Evolutionary conservation across 2,888 invertebrate genomes (phyloP).

Genomic region (Eupeodes latifasciatus): DNA sequence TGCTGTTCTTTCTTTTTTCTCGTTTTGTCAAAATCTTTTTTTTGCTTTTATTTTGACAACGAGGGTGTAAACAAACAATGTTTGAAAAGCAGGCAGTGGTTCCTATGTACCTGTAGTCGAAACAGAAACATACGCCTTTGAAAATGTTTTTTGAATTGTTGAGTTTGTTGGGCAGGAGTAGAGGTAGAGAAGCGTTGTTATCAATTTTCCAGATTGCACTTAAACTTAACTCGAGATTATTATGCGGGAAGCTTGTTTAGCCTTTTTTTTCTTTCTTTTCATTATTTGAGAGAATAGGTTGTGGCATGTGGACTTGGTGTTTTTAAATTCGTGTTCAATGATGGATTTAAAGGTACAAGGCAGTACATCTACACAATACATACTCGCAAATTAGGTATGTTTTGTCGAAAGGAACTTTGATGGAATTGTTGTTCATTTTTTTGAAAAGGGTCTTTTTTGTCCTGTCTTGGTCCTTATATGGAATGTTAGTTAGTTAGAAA

Average conservation of each 20-base stretch:
- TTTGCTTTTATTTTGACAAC: neutral
- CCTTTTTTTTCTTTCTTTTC: neutral
- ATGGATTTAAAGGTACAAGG: neutral
- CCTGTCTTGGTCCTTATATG: too few relatives aligned
- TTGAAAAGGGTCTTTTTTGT: too few relatives aligned
- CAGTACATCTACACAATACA: too few relatives aligned
- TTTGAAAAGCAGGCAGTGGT: too few relatives aligned
- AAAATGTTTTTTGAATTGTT: slow-evolving; percentile 40
- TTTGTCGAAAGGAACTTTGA: too few relatives aligned
- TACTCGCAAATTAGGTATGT: too few relatives aligned
- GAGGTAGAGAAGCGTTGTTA: slow-evolving; percentile 38
- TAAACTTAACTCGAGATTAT: slow-evolving; percentile 46
- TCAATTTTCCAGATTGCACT: slow-evolving; percentile 61
- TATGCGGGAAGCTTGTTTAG: slow-evolving; percentile 27
- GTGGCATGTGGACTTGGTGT: slow-evolving; percentile 4
- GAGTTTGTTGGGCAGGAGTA: slow-evolving; percentile 21
- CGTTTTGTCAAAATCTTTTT: neutral
- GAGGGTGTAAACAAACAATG: slow-evolving; percentile 3
- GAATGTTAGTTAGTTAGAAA: too few relatives aligned
- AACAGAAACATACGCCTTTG: neutral
- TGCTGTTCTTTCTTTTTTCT: slow-evolving; percentile 8
- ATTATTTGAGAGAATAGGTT: slow-evolving; percentile 24
- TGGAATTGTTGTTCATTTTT: too few relatives aligned
- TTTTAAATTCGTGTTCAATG: neutral
- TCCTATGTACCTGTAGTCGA: neutral